Percentiles rank a stretch among this genome's conserved stretches.
phyloP scores from a whole-genome alignment of 2,888 invertebrate genomes.

The Lamproptera curius region DNA sequence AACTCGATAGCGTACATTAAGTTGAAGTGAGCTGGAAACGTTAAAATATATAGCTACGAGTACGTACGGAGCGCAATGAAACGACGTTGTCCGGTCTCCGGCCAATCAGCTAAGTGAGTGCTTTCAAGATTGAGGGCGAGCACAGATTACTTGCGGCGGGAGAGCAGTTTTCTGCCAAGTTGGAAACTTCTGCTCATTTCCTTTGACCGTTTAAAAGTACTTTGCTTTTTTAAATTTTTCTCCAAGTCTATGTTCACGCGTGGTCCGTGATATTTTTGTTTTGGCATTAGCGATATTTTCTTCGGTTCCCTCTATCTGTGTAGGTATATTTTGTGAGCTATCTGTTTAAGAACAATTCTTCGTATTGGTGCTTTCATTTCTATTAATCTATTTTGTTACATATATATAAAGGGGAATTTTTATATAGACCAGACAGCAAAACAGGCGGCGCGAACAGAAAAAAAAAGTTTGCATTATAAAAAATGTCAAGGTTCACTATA shows the following conservation, averaged over 20 bases:
- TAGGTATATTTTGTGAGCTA: background rate
- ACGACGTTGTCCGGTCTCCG: constrained; percentile 33
- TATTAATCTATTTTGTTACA: no score
- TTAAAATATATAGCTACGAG: constrained; percentile 14
- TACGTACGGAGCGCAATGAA: constrained; percentile 11
- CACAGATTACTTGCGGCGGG: constrained; percentile 13
- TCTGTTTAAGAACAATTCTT: background rate
- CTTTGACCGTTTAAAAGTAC: background rate
- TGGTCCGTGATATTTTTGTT: background rate
- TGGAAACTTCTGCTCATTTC: background rate
- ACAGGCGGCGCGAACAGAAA: no score
- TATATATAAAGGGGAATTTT: no score
- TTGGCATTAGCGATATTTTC: background rate
- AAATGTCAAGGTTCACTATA: no score
- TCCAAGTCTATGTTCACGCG: background rate
- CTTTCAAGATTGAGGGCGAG: constrained; percentile 37
- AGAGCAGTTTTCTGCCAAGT: background rate
- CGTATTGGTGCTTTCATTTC: no score
- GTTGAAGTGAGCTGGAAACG: constrained; percentile 1
- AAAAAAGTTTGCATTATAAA: no score
- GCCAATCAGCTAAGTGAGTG: constrained; percentile 56
- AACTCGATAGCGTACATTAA: constrained; percentile 3
- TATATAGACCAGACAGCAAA: no score
- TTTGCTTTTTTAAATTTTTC: background rate
- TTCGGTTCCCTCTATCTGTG: background rate